Base-by-base conservation (phyloP, 1,140 invertebrate species). In the Kradibia gibbosae region DNA sequence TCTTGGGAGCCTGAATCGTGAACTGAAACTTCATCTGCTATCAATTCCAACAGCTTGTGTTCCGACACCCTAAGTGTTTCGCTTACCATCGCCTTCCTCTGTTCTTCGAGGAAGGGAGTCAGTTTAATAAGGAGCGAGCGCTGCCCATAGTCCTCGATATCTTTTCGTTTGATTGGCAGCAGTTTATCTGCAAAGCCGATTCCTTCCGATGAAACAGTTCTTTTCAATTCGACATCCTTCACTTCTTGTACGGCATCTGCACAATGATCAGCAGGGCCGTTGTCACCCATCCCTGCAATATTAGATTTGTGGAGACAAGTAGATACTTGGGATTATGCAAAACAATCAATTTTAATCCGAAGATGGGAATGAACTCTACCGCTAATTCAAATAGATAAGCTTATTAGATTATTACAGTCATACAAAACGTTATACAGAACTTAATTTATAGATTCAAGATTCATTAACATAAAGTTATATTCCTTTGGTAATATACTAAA, bases 71-170 rank as follows among this genome's bases (percentile, higher is more conserved):
- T 34, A 50, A 17, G 48, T 53, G 39, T 71, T 48, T 86, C 83
- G 3, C 83, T 70, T 42, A 85, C 76, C 55, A 85, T n/a, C n/a
- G 86, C 86, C 15, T 85, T 72, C 15, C 85, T 85, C 73, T 80
- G 60, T 65, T 85, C 85, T 31, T 84, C 85, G n/a, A 84, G 76
- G 20, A 86, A 85, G 45, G 86, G 86, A 0, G 83, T 85, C 0
- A 86, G 67, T 45, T 86, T 87, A 71, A 87, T 85, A 3, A 87
- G 62, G 0, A 85, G 81, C 0, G 84, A 83, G 20, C 80, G 67
- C 31, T 81, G 75, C 20, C 34, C 34, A 7, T 36, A 36, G 22
- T 34, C 31, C 13, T 17, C 60, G 31, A n/a, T 22, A 4, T 67
- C 62, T 75, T 78, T 78, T 36, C 81, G n/a, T 53, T 48, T 71